Evolutionary conservation across 2,888 invertebrate genomes (phyloP), one percentile per base, ranked within the genome.

Genomic region (Pyrrhia umbra): DNA sequence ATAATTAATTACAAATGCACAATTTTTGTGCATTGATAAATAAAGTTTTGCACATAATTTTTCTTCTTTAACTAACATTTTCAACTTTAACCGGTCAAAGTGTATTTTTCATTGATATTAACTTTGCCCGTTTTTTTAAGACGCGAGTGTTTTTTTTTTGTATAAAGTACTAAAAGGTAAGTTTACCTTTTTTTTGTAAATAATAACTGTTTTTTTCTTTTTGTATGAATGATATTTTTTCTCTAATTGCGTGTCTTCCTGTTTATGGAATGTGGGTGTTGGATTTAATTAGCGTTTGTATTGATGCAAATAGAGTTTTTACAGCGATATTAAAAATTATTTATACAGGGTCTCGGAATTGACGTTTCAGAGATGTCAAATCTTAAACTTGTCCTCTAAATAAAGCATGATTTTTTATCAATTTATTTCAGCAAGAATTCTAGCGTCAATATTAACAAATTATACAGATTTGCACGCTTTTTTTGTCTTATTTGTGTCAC

Each of bases 181-280:
- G 72, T 72, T 15, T 70, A 55, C 75, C 69, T 70, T 70, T 69
- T 46, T 70, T 52, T 25, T 60, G 71, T 75, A 75, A 58, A 75
- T 75, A 72, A 45, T 68, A 5, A 62, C 30, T 56, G 21, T 43
- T 13, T n/a, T 20, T 27, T 20, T 20, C 16, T 25, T 37, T 39
- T 37, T 43, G 8, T 42, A 10, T 51, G 18, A n/a, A 23, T 30
- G 34, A 16, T 13, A 8, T 15, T n/a, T 57, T 6, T 39, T 55
- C 23, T 8, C 21, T n/a, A 39, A 9, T 49, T 16, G 5, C 3
- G 43, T 63, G 47, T 39, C 8, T 51, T 23, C 4, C 8, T 18
- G 37, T 25, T 2, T 37, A 1, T 55, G 8, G 16, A 62, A 27
- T 62, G 21, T 37, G 34, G 49, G 49, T 2, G 23, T 20, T 34